Percentiles rank a stretch among this genome's conserved stretches.
Conservation (phyloP, 2,113 vertebrate species). For the Caloenas nicobarica region DNA sequence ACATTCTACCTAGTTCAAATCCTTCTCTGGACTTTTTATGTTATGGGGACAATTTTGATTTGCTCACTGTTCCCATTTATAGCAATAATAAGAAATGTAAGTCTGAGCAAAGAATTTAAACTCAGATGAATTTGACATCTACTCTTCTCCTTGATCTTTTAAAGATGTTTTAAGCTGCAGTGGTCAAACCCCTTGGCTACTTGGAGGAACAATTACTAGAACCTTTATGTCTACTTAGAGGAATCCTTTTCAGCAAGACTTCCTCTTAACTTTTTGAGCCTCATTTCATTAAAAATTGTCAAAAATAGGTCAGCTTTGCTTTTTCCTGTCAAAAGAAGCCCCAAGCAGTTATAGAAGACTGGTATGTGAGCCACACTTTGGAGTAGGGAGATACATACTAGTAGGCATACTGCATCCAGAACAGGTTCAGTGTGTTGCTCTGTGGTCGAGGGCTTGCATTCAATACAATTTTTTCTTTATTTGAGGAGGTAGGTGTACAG, state of each 20-base stretch:
- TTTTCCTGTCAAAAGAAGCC: neutral
- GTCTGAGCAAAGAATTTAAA: neutral
- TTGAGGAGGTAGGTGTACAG: neutral
- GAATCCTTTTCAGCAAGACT: neutral
- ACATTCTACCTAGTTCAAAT: neutral
- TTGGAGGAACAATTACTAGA: neutral
- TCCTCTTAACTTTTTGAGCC: neutral
- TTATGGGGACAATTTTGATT: neutral
- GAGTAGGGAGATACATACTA: neutral
- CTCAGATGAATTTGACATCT: neutral
- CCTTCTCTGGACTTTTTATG: neutral
- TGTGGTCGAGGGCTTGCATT: neutral
- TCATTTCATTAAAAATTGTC: conserved; percentile 2
- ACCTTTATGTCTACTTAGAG: neutral
- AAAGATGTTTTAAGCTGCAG: neutral
- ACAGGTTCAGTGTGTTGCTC: neutral
- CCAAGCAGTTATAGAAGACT: neutral
- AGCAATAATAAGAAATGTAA: neutral
- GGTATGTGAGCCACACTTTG: neutral
- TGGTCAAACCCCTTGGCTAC: neutral
- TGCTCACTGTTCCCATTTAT: neutral
- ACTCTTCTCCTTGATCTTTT: neutral
- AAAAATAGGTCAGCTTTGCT: conserved; percentile 25
- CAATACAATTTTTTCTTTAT: fast-evolving
- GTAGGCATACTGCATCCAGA: neutral